A percentile compares a stretch with the other conserved stretches of the same genome.
Evolutionary conservation across 1,140 invertebrate species (phyloP).

Genomic region (Papilio polytes): DNA sequence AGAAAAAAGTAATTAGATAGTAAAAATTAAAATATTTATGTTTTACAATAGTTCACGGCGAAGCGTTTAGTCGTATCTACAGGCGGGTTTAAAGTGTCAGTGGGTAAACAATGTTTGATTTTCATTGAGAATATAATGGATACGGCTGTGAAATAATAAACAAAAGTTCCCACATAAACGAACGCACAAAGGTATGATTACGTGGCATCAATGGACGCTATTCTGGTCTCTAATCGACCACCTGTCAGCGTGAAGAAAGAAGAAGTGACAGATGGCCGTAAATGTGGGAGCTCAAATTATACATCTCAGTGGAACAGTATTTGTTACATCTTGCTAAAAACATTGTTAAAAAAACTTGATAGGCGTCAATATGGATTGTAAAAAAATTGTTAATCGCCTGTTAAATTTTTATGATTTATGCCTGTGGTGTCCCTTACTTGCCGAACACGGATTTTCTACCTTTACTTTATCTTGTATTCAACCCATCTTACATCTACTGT

Average conservation of each 20-base stretch:
- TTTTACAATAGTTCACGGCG: neutral
- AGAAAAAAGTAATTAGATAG: too few species aligned
- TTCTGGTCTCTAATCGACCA: slow-evolving; percentile 22
- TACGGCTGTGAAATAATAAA: slow-evolving; percentile 1
- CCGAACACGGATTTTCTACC: too few species aligned
- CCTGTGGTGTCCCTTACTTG: neutral
- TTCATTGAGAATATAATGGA: slow-evolving; percentile 13
- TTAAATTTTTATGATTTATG: too few species aligned
- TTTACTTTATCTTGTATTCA: too few species aligned
- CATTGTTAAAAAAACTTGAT: neutral
- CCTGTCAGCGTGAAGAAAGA: slow-evolving; percentile 13
- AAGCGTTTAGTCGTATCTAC: neutral
- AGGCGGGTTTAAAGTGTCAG: neutral
- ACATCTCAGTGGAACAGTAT: neutral
- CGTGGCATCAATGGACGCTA: slow-evolving; percentile 8
- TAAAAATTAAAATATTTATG: neutral
- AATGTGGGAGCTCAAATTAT: neutral
- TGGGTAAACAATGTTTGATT: neutral
- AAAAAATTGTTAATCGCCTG: too few species aligned
- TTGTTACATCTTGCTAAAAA: neutral
- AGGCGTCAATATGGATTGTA: neutral
- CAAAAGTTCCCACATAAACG: neutral
- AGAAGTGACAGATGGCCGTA: slow-evolving; percentile 8
- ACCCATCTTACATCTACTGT: too few species aligned
- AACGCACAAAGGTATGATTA: slow-evolving; percentile 4